phyloP scores from a whole-genome alignment of 2,888 invertebrate species.

The Xestia rhomboidea region DNA sequence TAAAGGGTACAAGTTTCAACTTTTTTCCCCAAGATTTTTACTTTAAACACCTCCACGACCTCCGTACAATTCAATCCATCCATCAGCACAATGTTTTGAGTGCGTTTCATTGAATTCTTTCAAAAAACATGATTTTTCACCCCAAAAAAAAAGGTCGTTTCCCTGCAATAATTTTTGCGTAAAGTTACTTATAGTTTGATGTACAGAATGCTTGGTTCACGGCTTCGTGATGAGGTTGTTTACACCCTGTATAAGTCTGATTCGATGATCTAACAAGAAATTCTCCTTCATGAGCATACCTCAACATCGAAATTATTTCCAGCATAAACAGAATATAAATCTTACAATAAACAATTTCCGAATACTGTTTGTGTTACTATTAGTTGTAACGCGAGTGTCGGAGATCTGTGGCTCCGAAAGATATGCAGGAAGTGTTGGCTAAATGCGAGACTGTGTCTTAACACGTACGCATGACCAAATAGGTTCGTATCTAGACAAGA shows the following conservation, averaged over 20 bases:
- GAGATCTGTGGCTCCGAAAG: slow-evolving; percentile 48
- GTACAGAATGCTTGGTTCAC: too few species aligned
- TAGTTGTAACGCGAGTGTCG: slow-evolving; percentile 37
- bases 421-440: slow-evolving; percentile 63
- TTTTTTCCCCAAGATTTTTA: too few species aligned
- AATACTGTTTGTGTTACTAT: slow-evolving; percentile 48
- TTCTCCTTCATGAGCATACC: background rate
- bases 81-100: too few species aligned
- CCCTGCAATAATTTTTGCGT: too few species aligned
- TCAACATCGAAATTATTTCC: slow-evolving; percentile 33
- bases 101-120: too few species aligned
- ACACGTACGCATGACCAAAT: slow-evolving; percentile 7
- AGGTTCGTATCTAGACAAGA: slow-evolving; percentile 26
- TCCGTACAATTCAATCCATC: too few species aligned
- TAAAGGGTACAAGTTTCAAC: too few species aligned
- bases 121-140: too few species aligned
- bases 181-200: too few species aligned
- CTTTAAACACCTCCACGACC: too few species aligned
- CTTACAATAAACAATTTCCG: slow-evolving; percentile 42
- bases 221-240: too few species aligned
- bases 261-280: background rate
- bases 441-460: slow-evolving; percentile 43
- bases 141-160: too few species aligned
- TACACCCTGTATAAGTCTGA: background rate
- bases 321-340: slow-evolving; percentile 41